These are phyloP conservation scores for Neosilurus mollespiculum DNA, from an alignment of 2,797 vertebrate species.

Conservation along the genomic window DNA sequence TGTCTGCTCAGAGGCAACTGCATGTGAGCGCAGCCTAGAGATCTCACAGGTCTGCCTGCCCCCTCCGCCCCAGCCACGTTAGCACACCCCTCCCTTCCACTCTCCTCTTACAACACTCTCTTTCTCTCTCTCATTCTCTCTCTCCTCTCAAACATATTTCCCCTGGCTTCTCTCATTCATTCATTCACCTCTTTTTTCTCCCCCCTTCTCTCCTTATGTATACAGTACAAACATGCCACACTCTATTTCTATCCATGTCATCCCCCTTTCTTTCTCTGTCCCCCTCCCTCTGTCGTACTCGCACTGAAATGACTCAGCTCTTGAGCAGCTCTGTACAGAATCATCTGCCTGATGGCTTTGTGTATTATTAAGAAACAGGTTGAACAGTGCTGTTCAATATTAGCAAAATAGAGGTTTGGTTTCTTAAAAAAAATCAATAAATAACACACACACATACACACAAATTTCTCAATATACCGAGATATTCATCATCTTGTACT, in stretches of 20 bases:
- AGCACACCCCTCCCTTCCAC: conserved; percentile 53
- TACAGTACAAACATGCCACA: neutral
- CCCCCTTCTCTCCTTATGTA: neutral
- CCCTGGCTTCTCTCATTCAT: conserved; percentile 46
- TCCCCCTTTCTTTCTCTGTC: conserved; percentile 25
- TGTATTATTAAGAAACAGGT: conserved; percentile 17
- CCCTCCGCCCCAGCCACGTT: conserved; percentile 44
- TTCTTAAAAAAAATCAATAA: neutral
- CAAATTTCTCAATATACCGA: neutral
- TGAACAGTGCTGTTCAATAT: neutral
- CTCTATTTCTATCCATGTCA: conserved; percentile 33
- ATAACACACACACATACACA: neutral
- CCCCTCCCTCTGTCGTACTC: conserved; percentile 35
- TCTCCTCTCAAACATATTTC: conserved; percentile 46
- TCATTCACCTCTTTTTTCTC: conserved; percentile 51
- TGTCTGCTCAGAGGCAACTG: conserved; percentile 46
- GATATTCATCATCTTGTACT: neutral
- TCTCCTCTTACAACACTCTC: conserved; percentile 39
- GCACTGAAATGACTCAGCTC: conserved; percentile 73
- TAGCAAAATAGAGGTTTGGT: neutral
- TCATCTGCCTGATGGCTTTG: conserved; percentile 32
- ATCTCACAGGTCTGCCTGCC: conserved; percentile 41
- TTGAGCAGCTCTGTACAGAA: conserved; percentile 61
- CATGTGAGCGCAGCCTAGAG: conserved; percentile 44
- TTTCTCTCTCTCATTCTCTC: conserved; percentile 38